A percentile compares a stretch with the other conserved stretches of the same genome.
Evolutionary conservation across 2,797 vertebrate genomes (phyloP).

Genomic region (Micropoecilia bifurca): DNA sequence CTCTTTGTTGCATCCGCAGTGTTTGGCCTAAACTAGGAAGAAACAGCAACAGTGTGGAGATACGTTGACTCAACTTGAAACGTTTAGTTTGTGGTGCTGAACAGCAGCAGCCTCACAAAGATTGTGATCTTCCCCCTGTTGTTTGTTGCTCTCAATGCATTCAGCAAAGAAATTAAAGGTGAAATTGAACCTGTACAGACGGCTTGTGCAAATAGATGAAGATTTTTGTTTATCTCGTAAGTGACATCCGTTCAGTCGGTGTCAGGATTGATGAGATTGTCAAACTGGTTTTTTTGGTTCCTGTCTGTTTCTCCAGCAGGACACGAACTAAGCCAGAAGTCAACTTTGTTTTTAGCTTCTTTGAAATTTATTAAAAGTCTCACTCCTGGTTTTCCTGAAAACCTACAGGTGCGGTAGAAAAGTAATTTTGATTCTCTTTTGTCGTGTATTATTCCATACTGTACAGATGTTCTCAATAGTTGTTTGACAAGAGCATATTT

Average conservation of each 20-base stretch:
- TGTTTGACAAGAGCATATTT: background rate
- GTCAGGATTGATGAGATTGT: background rate
- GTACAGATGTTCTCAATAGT: background rate
- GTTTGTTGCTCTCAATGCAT: background rate
- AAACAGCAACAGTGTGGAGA: conserved; percentile 12
- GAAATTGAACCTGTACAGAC: background rate
- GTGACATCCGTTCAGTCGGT: background rate
- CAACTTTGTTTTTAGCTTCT: background rate
- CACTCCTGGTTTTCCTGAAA: background rate
- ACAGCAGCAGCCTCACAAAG: conserved; percentile 16
- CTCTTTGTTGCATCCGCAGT: conserved; percentile 10
- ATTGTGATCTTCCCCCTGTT: background rate
- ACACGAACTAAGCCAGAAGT: background rate
- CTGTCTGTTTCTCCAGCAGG: background rate
- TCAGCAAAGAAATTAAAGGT: background rate
- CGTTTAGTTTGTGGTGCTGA: conserved; percentile 58
- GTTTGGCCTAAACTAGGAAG: conserved; percentile 6
- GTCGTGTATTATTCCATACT: too few relatives aligned
- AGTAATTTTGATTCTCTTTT: background rate
- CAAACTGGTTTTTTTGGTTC: background rate
- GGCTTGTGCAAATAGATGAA: background rate
- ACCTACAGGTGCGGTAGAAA: background rate
- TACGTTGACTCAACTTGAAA: conserved; percentile 53
- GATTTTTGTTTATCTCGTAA: background rate
- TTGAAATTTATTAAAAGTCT: background rate